These are phyloP conservation scores for Penaeus monodon DNA, from an alignment of 2,888 invertebrate genomes.

Conservation along the genomic window DNA sequence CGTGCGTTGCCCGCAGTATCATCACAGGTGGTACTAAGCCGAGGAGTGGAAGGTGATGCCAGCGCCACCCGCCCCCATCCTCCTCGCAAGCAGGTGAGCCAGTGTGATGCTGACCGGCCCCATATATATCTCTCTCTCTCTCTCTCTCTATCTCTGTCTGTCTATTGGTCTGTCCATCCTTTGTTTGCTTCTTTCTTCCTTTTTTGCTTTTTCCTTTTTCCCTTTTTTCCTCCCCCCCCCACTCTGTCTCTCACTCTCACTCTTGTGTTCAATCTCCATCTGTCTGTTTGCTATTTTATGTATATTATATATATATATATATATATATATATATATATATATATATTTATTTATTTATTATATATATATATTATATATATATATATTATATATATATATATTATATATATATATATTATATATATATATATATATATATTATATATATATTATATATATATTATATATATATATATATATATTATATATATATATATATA, in stretches of 20 bases:
- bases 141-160: constrained; percentile 4
- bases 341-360: too few relatives aligned
- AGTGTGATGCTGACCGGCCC: constrained; percentile 47
- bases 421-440: too few relatives aligned
- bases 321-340: too few relatives aligned
- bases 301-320: too few relatives aligned
- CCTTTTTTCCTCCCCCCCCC: background rate
- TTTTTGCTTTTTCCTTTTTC: background rate
- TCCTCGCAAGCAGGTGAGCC: constrained; percentile 61
- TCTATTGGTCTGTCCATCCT: background rate
- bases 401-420: too few relatives aligned
- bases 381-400: too few relatives aligned
- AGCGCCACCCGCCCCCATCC: constrained; percentile 59
- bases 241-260: background rate
- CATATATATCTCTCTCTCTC: constrained; percentile 12
- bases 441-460: too few relatives aligned
- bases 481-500: too few relatives aligned
- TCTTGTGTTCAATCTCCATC: too few relatives aligned
- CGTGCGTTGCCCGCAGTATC: constrained; percentile 53
- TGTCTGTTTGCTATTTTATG: too few relatives aligned
- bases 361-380: too few relatives aligned
- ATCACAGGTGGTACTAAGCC: constrained; percentile 62
- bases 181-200: background rate
- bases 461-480: too few relatives aligned
- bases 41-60: constrained; percentile 61